Conservation (phyloP, 2,888 invertebrate genomes). For the Acleris laterana region DNA sequence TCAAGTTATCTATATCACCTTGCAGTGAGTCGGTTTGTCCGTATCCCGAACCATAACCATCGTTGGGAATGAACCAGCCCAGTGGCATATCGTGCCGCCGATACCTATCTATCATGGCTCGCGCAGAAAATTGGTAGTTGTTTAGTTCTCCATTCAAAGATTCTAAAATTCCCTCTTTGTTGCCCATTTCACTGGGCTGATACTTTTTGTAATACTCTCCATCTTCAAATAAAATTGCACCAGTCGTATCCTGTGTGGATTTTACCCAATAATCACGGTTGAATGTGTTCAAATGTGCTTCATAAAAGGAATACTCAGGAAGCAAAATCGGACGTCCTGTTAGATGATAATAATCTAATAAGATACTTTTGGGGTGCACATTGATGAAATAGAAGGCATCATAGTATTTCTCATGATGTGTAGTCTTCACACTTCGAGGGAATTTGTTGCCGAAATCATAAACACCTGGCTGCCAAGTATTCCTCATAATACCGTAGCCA, state of each 20-base stretch:
- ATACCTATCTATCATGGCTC: slow-evolving; percentile 77
- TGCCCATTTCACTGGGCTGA: slow-evolving; percentile 63
- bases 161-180: slow-evolving; percentile 67
- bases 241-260: slow-evolving; percentile 52
- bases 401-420: slow-evolving; percentile 59
- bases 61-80: slow-evolving; percentile 78
- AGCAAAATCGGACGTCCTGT: slow-evolving; percentile 71
- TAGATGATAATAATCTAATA: slow-evolving; percentile 73
- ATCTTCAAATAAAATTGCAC: slow-evolving; percentile 72
- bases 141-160: slow-evolving; percentile 75
- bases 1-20: slow-evolving; percentile 73
- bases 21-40: slow-evolving; percentile 72
- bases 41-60: slow-evolving; percentile 77
- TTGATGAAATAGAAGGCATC: slow-evolving; percentile 75
- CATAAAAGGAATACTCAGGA: slow-evolving; percentile 75
- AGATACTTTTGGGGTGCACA: slow-evolving; percentile 57
- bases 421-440: slow-evolving; percentile 49
- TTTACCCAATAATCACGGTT: slow-evolving; percentile 78
- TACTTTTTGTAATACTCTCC: slow-evolving; percentile 71
- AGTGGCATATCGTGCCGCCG: slow-evolving; percentile 70
- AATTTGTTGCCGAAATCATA: slow-evolving; percentile 67
- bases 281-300: slow-evolving; percentile 76
- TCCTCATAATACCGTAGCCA: slow-evolving; percentile 72
- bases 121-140: slow-evolving; percentile 78
- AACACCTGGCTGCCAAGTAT: slow-evolving; percentile 71